These are phyloP conservation scores for Danaus melanippus DNA, from an alignment of 1,140 invertebrate species.

Conservation along the genomic window DNA sequence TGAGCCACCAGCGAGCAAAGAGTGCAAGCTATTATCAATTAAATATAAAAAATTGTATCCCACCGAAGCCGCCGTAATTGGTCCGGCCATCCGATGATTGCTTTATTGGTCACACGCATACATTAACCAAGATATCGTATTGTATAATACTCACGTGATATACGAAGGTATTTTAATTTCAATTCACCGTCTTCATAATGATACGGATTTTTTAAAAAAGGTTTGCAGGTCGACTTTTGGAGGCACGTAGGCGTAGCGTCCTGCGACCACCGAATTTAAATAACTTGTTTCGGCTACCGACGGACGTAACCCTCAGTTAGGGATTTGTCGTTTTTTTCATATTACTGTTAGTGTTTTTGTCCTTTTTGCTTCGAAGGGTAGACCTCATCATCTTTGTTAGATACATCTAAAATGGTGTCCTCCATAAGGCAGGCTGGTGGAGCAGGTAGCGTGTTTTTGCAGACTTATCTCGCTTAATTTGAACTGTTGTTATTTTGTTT, in stretches of 20 bases:
- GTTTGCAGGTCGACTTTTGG: constrained; percentile 15
- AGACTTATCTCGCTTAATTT: constrained; percentile 48
- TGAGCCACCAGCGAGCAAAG: constrained; percentile 25
- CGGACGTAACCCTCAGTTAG: constrained; percentile 52
- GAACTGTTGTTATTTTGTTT: constrained; percentile 39
- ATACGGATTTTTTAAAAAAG: constrained; percentile 26
- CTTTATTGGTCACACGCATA: constrained; percentile 61
- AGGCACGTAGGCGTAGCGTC: constrained; percentile 40
- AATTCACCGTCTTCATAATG: constrained; percentile 34
- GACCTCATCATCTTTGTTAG: constrained; percentile 37
- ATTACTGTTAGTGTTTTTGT: constrained; percentile 23
- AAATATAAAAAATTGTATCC: constrained; percentile 60
- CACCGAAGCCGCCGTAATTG: constrained; percentile 56
- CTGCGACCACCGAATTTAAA: constrained; percentile 55
- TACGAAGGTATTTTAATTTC: constrained; percentile 43
- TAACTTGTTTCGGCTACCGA: constrained; percentile 61
- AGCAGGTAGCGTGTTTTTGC: constrained; percentile 62
- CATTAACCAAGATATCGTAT: constrained; percentile 29
- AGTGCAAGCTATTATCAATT: constrained; percentile 51
- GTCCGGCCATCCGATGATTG: constrained; percentile 51
- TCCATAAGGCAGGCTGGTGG: constrained; percentile 35
- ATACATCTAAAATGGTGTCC: constrained; percentile 35
- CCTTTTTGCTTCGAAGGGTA: constrained; percentile 26
- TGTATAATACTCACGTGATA: constrained; percentile 34
- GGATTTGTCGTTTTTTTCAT: constrained; percentile 42